Evolutionary conservation across 2,113 vertebrate genomes (phyloP).

Genomic region (Dipodomys merriami): DNA sequence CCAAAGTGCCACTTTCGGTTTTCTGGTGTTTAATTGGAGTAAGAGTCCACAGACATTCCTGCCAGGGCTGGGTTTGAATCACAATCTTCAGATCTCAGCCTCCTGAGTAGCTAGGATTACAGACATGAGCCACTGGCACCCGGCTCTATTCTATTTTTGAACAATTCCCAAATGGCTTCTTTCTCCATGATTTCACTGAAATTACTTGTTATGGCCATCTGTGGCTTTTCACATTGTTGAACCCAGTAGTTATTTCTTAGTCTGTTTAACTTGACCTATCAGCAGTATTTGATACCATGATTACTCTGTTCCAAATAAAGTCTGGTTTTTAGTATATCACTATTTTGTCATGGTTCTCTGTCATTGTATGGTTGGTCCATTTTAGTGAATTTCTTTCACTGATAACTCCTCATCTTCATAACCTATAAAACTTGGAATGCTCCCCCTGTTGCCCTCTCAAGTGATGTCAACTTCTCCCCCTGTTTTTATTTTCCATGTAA

Average conservation of each 20-base stretch:
- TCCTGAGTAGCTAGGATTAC: no score
- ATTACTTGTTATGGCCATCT: not conserved
- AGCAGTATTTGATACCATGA: not conserved
- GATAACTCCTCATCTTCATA: not conserved
- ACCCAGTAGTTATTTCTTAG: not conserved
- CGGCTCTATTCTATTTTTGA: not conserved
- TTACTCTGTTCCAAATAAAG: not conserved
- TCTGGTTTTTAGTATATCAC: not conserved
- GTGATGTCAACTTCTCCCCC: not conserved
- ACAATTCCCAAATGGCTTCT: not conserved
- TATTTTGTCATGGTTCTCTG: not conserved
- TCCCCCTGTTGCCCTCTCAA: not conserved
- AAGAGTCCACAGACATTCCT: no score
- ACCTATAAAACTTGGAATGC: not conserved
- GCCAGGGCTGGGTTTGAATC: no score
- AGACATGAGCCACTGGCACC: no score
- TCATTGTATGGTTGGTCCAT: not conserved
- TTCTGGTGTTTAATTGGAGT: no score
- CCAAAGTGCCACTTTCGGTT: no score
- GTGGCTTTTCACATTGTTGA: not conserved
- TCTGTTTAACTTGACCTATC: not conserved
- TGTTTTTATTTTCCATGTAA: not conserved
- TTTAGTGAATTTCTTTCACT: slow-evolving; percentile 21
- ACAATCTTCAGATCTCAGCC: no score
- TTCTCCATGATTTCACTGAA: not conserved